Conservation (phyloP, 2,888 invertebrate species). For the Synanthedon myopaeformis region DNA sequence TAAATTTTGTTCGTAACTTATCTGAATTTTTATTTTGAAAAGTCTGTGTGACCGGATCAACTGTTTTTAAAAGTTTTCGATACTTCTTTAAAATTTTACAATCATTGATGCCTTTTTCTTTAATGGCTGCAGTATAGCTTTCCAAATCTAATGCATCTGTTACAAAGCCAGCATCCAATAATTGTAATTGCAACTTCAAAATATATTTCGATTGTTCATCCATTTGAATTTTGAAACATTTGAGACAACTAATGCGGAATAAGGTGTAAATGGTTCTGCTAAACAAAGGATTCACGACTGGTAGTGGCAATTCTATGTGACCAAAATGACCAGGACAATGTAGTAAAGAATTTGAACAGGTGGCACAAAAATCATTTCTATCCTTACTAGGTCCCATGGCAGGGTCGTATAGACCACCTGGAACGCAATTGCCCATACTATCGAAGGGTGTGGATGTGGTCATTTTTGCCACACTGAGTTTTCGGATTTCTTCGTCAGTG, state of each 20-base stretch:
- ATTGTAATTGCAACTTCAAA: constrained; percentile 75
- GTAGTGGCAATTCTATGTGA: constrained; percentile 89
- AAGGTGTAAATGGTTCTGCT: constrained; percentile 78
- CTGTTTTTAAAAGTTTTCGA: constrained; percentile 36
- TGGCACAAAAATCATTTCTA: constrained; percentile 78
- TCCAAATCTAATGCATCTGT: constrained; percentile 79
- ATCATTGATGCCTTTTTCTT: constrained; percentile 40
- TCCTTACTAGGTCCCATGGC: constrained; percentile 78
- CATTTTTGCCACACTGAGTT: constrained; percentile 85
- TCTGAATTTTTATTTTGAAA: constrained; percentile 64
- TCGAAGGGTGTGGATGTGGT: constrained; percentile 85
- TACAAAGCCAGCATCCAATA: constrained; percentile 80
- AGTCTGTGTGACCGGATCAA: constrained; percentile 31
- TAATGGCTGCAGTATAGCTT: constrained; percentile 35
- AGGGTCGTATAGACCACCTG: constrained; percentile 92
- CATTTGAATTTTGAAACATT: constrained; percentile 77
- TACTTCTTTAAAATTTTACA: constrained; percentile 48
- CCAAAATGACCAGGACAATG: constrained; percentile 95
- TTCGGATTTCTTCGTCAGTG: constrained; percentile 79
- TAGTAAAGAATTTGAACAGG: constrained; percentile 77
- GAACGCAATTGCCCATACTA: constrained; percentile 81
- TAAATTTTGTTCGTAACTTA: constrained; percentile 49
- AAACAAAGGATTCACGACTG: constrained; percentile 92
- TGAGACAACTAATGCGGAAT: constrained; percentile 76
- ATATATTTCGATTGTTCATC: constrained; percentile 61